phyloP scores from a whole-genome alignment of 2,888 invertebrate genomes.

The Leucophenga maculata region DNA sequence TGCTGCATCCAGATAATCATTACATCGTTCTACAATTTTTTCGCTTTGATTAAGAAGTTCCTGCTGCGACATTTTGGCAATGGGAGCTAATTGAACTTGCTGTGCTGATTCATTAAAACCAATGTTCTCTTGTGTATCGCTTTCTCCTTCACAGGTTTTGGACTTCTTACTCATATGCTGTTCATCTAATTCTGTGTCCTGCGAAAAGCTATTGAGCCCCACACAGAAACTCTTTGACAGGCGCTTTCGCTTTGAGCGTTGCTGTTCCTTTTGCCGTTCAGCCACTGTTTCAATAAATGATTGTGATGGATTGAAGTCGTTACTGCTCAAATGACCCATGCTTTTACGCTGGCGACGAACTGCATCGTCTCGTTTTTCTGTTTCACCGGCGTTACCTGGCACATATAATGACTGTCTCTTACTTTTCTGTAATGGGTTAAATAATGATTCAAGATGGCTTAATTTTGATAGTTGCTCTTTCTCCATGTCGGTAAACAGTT shows the following conservation, averaged over 20 bases:
- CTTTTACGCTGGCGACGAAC: slow-evolving; percentile 48
- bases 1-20: slow-evolving; percentile 59
- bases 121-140: neutral
- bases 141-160: neutral
- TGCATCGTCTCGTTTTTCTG: slow-evolving; percentile 20
- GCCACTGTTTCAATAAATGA: slow-evolving; percentile 63
- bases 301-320: slow-evolving; percentile 57
- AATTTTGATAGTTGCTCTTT: slow-evolving; percentile 50
- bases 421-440: slow-evolving; percentile 58
- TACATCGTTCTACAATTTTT: slow-evolving; percentile 57
- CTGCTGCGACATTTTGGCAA: neutral
- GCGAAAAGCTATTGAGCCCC: slow-evolving; percentile 34
- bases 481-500: slow-evolving; percentile 29
- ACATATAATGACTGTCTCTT: slow-evolving; percentile 58
- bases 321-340: slow-evolving; percentile 30
- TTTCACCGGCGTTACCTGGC: slow-evolving; percentile 34
- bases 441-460: slow-evolving; percentile 49
- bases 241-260: slow-evolving; percentile 52
- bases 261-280: slow-evolving; percentile 41
- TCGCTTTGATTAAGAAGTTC: neutral
- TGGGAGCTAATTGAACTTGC: neutral
- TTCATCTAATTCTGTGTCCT: neutral
- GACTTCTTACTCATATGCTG: slow-evolving; percentile 37
- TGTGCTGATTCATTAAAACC: neutral
- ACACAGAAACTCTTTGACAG: slow-evolving; percentile 63